Conservation (phyloP, 2,113 vertebrate genomes). For the Dasyurus viverrinus region DNA sequence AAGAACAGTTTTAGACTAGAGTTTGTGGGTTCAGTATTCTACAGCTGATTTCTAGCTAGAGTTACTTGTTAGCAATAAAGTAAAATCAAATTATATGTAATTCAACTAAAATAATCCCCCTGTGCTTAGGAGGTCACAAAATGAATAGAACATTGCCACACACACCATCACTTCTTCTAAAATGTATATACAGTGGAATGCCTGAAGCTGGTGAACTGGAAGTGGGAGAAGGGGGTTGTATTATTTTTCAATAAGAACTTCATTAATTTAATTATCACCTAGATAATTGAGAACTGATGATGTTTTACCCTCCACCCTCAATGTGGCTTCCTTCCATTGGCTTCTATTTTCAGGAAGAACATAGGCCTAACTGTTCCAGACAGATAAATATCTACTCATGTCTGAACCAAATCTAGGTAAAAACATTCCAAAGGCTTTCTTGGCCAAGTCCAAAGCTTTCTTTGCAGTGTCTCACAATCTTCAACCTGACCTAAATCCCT, state of each 20-base stretch:
- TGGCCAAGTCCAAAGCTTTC: background rate
- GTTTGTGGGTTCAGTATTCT: background rate
- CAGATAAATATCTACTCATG: background rate
- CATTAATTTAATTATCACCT: background rate
- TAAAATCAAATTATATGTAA: background rate
- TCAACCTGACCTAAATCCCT: background rate
- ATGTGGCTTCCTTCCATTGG: background rate
- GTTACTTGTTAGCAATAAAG: background rate
- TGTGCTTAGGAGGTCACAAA: background rate
- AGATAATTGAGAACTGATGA: background rate
- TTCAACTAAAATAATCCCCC: background rate
- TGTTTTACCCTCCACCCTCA: rapidly evolving
- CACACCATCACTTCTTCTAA: background rate
- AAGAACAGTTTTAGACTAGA: background rate
- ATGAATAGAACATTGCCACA: background rate
- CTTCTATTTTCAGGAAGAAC: background rate
- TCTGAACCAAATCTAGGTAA: background rate
- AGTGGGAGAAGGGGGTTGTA: background rate
- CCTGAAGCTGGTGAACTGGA: background rate
- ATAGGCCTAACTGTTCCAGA: too few relatives aligned
- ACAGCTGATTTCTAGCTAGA: background rate
- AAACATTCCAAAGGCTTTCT: background rate
- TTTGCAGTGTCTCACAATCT: rapidly evolving
- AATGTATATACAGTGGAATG: background rate
- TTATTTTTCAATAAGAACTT: background rate